phyloP scores from a whole-genome alignment of 2,888 invertebrate species.

The Himalopsyche tibetana region DNA sequence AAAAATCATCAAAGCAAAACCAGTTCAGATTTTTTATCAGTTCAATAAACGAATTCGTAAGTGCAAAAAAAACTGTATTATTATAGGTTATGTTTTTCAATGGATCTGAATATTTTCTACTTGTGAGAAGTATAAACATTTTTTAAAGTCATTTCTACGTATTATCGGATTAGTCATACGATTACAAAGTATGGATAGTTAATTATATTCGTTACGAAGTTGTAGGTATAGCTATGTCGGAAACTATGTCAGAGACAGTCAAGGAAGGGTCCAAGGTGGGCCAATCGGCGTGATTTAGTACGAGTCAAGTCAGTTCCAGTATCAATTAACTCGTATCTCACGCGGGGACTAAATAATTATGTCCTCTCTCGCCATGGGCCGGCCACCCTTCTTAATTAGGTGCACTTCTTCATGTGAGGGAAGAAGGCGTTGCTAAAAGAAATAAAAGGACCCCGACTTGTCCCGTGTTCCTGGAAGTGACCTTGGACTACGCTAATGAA shows the following conservation, averaged over 20 bases:
- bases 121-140: no score
- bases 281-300: slow-evolving; percentile 59
- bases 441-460: slow-evolving; percentile 57
- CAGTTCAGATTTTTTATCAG: no score
- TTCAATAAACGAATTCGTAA: no score
- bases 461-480: slow-evolving; percentile 64
- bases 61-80: no score
- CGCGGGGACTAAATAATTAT: slow-evolving; percentile 65
- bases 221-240: not conserved
- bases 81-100: no score
- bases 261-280: slow-evolving; percentile 6
- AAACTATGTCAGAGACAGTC: not conserved
- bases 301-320: slow-evolving; percentile 49
- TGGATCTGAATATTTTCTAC: no score
- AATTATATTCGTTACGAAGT: not conserved
- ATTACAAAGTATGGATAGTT: no score
- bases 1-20: no score
- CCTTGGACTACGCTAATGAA: slow-evolving; percentile 65
- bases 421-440: slow-evolving; percentile 52
- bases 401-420: slow-evolving; percentile 46
- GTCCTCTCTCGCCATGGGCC: slow-evolving; percentile 63
- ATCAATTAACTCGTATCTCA: slow-evolving; percentile 65
- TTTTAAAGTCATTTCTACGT: no score
- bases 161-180: no score
- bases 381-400: slow-evolving; percentile 58